Percentiles rank a stretch among this genome's conserved stretches.
Evolutionary conservation across 2,888 invertebrate species (phyloP).

Genomic region (Ochropacha duplaris): DNA sequence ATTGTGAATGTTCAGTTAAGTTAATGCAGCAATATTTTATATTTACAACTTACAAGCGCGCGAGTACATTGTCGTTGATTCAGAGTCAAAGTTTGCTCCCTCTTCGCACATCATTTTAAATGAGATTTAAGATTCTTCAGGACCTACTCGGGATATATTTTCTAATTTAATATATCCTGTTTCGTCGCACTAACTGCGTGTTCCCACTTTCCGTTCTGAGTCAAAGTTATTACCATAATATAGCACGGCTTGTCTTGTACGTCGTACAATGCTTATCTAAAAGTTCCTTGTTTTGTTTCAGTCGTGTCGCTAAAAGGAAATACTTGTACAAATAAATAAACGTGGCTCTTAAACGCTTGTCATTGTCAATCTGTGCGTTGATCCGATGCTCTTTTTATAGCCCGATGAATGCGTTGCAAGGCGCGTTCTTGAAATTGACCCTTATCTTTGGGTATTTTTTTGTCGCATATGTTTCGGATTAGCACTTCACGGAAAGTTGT

Average conservation of each 20-base stretch:
- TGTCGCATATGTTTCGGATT: constrained; percentile 79
- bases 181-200: constrained; percentile 48
- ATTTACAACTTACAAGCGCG: constrained; percentile 3
- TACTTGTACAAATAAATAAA: constrained; percentile 81
- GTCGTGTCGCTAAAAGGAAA: constrained; percentile 77
- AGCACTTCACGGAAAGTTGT: constrained; percentile 74
- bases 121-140: constrained; percentile 18
- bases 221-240: constrained; percentile 71
- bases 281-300: constrained; percentile 73
- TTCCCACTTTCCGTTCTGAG: constrained; percentile 53
- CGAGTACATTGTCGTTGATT: constrained; percentile 21
- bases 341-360: constrained; percentile 76
- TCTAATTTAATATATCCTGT: constrained; percentile 71
- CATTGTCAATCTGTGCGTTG: constrained; percentile 76
- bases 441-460: constrained; percentile 75
- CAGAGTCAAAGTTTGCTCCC: constrained; percentile 33
- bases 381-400: constrained; percentile 75
- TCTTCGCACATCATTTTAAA: constrained; percentile 31
- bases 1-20: constrained; percentile 1
- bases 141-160: constrained; percentile 40
- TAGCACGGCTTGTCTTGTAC: constrained; percentile 53
- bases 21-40: constrained; percentile 5
- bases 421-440: constrained; percentile 77
- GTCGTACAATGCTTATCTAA: constrained; percentile 73
- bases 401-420: constrained; percentile 60